Evolutionary conservation across 1,140 invertebrate species (phyloP).

Genomic region (Drosophila ohnishii): DNA sequence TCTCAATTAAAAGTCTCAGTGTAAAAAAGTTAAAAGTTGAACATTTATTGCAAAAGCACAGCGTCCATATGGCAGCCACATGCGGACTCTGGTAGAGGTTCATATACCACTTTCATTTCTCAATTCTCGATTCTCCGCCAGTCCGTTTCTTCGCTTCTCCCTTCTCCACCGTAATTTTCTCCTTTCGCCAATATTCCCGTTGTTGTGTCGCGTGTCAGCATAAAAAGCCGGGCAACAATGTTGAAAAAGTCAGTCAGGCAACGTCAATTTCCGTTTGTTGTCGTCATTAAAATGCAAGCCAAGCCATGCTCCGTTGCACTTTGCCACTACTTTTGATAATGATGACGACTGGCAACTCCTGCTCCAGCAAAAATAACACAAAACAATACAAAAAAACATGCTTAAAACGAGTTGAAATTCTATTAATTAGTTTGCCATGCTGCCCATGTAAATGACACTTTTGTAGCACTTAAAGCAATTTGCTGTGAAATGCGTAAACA

Average conservation of each 20-base stretch:
- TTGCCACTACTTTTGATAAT: slow-evolving; percentile 50
- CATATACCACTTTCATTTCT: slow-evolving; percentile 4
- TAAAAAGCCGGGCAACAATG: slow-evolving; percentile 69
- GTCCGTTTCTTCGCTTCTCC: not conserved
- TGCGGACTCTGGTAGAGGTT: slow-evolving; percentile 26
- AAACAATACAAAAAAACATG: slow-evolving; percentile 1
- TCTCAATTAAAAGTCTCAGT: not conserved
- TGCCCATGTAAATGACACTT: slow-evolving; percentile 55
- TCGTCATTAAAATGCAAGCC: slow-evolving; percentile 74
- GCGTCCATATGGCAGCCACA: slow-evolving; percentile 62
- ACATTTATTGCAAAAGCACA: slow-evolving; percentile 32
- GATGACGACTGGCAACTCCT: slow-evolving; percentile 14
- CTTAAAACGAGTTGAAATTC: slow-evolving; percentile 36
- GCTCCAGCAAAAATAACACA: not conserved
- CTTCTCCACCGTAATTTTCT: not conserved
- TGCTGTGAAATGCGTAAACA: slow-evolving; percentile 62
- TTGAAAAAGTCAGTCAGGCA: slow-evolving; percentile 57
- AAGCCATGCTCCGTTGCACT: slow-evolving; percentile 46
- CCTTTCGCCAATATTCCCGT: slow-evolving; percentile 16
- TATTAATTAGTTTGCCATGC: slow-evolving; percentile 66
- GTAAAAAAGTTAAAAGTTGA: not conserved
- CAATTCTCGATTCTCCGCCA: slow-evolving; percentile 2
- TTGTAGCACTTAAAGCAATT: slow-evolving; percentile 75
- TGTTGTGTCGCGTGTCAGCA: slow-evolving; percentile 66
- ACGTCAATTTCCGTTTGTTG: slow-evolving; percentile 78